phyloP scores from a whole-genome alignment of 2,888 invertebrate genomes.

The Limnephilus auricula region DNA sequence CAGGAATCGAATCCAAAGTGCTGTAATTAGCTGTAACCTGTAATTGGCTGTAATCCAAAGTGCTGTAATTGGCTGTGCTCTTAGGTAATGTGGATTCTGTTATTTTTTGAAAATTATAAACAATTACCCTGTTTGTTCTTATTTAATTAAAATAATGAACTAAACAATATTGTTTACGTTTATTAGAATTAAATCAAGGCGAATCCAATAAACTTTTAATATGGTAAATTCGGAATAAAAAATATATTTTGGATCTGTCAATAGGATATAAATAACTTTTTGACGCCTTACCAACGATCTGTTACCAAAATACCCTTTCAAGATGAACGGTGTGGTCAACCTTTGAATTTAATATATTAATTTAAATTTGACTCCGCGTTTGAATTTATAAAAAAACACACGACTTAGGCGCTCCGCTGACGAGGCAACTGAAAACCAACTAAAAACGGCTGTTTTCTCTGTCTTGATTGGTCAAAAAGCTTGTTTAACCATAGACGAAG shows the following conservation, averaged over 20 bases:
- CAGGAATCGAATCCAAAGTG: background rate
- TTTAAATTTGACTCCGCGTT: background rate
- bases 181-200: background rate
- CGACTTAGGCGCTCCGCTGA: too few species aligned
- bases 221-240: background rate
- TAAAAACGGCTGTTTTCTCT: too few species aligned
- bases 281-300: background rate
- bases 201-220: background rate
- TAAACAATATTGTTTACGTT: background rate
- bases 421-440: too few species aligned
- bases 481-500: too few species aligned
- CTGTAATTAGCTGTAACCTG: too few species aligned
- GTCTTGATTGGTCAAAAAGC: too few species aligned
- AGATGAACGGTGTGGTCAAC: slow-evolving; percentile 13
- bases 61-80: too few species aligned
- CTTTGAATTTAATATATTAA: background rate
- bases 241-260: slow-evolving; percentile 39
- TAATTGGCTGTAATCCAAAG: too few species aligned
- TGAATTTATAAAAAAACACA: background rate
- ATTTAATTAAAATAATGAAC: background rate
- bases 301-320: background rate
- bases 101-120: background rate
- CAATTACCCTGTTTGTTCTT: background rate
- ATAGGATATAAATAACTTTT: slow-evolving; percentile 4
- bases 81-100: background rate